Base-by-base conservation (phyloP, 2,888 invertebrate genomes). In the Sesamia inferens region DNA sequence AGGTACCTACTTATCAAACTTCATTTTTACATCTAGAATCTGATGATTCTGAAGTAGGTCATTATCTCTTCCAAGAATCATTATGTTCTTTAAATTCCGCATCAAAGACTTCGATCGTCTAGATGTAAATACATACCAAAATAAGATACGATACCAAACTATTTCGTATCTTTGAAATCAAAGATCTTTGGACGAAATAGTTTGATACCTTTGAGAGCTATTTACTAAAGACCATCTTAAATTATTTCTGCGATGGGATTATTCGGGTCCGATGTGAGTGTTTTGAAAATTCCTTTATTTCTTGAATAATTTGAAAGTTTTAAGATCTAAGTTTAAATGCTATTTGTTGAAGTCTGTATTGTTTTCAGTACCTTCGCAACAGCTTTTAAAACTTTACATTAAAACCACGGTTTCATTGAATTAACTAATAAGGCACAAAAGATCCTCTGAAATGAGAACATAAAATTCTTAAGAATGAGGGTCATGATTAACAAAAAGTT, bases 241-340 rank as follows among this genome's bases (percentile, higher is more conserved):
- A 63, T 57, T 16, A 71, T 79, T 79, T 54, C 64, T 48, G 3
- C 10, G 8, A 61, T 64, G 16, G 64, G 14, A 54, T 64, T 64
- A 59, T 64, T 59, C 42, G 8, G 22, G 63, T 7, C 8, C 13
- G 8, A 10, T 58, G 13, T 22, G 14, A 54, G 74, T 48, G 74
- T 74, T 80, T 55, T 4, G n/a, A 61, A 80, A 80, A 74, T 74
- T 80, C 64, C 47, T 65, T 74, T 55, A 80, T 44, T 42, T 3
- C 47, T 59, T 22, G 31, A 64, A 76, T 74, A 54, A 79, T 73
- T 51, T 24, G 16, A 58, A 74, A 79, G 54, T 55, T 79, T 61
- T 42, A 54, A 61, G 59, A 64, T n/a, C 19, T 55, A 22, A 31
- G 76, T 61, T 78, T 65, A 74, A 74, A 74, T 31, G 55, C 2